Evolutionary conservation across 2,113 vertebrate genomes (phyloP).

Genomic region (Ailurus styani): DNA sequence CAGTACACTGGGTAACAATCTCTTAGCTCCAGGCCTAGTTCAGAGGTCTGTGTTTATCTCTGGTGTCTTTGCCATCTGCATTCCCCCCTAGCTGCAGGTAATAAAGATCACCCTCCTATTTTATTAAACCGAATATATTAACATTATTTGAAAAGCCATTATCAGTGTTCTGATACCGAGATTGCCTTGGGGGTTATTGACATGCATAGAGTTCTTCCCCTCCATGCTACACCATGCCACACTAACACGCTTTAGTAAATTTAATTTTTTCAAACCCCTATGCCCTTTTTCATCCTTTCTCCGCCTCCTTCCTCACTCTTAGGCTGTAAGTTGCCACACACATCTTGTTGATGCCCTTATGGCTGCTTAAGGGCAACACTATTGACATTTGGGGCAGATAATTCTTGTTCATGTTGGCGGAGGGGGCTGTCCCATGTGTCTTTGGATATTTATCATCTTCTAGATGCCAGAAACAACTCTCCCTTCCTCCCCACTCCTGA

Average conservation of each 20-base stretch:
- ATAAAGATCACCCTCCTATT: neutral
- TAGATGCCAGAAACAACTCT: neutral
- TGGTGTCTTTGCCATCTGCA: neutral
- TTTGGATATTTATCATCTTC: neutral
- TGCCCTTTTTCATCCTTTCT: neutral
- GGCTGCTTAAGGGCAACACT: neutral
- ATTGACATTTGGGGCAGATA: neutral
- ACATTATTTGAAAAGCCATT: neutral
- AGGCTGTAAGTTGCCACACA: neutral
- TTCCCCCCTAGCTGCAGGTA: neutral
- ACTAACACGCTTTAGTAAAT: neutral
- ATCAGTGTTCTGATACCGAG: neutral
- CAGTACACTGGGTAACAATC: neutral
- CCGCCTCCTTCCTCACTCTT: neutral
- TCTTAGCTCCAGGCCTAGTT: neutral
- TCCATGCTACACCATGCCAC: neutral
- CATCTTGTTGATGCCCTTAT: neutral
- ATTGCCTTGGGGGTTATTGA: neutral
- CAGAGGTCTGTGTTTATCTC: neutral
- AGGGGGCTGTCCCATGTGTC: neutral
- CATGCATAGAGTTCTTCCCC: neutral
- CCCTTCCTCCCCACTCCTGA: neutral
- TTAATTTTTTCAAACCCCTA: neutral
- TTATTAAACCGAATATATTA: conserved; percentile 52
- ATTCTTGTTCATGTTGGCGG: neutral